These are phyloP conservation scores for Heliconius cydno DNA, from an alignment of 2,888 invertebrate genomes.

Conservation along the genomic window DNA sequence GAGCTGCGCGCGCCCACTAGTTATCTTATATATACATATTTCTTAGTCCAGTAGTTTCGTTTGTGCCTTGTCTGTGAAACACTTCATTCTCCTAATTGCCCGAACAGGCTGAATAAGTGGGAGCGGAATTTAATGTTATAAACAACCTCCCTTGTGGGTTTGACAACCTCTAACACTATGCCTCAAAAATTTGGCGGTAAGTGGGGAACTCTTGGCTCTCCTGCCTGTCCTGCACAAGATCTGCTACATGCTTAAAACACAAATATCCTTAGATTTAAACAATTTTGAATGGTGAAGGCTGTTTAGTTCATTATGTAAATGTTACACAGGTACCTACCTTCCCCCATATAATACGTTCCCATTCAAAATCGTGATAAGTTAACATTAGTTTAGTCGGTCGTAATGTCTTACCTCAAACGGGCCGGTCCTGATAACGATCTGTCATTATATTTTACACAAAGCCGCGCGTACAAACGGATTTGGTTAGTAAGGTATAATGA, in stretches of 20 bases:
- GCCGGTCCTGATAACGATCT: slow-evolving; percentile 19
- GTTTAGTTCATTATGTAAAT: slow-evolving; percentile 4
- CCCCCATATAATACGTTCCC: neutral
- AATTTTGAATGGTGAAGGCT: neutral
- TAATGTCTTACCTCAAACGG: slow-evolving; percentile 21
- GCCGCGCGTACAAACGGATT: neutral
- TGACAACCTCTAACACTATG: too few species aligned
- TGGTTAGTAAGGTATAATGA: neutral
- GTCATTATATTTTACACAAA: slow-evolving; percentile 13
- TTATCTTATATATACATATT: too few species aligned
- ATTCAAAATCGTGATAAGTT: slow-evolving; percentile 25
- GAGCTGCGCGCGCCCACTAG: too few species aligned
- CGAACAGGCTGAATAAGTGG: neutral
- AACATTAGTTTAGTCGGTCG: slow-evolving; percentile 17
- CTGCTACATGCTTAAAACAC: too few species aligned
- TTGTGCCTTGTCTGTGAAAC: too few species aligned
- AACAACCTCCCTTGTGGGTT: too few species aligned
- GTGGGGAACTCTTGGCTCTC: too few species aligned
- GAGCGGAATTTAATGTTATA: too few species aligned
- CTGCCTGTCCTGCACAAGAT: too few species aligned
- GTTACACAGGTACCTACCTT: neutral
- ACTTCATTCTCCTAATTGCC: neutral
- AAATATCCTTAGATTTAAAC: neutral
- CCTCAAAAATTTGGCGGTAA: too few species aligned
- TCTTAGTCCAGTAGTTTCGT: too few species aligned